Evolutionary conservation across 2,113 vertebrate species (phyloP), one percentile per base, ranked within the genome.

Genomic region (Fregetta grallaria): DNA sequence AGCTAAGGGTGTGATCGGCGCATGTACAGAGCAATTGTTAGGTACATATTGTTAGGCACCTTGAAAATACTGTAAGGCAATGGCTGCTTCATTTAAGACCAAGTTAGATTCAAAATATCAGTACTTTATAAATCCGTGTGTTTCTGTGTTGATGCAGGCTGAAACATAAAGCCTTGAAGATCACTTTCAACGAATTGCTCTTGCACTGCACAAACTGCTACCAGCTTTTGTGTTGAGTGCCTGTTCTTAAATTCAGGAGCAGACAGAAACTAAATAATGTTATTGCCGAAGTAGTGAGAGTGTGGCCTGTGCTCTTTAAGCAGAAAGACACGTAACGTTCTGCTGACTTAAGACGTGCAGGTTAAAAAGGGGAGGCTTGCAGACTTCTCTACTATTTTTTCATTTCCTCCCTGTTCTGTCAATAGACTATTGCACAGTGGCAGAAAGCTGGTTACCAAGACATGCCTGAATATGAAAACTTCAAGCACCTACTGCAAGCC

Each of bases 401-500:
- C 0, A 26, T 42, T 59, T 70, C 38, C 19, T 88, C 27, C 49
- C 50, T 94, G 65, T 59, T 65, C 56, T 25, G 19, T 76, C 40
- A 76, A 58, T 80, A 99, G 99, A 99, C 99, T 34, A 99, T 99
- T 70, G 99, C 99, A 38, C 99, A 99, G 97, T 99, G 99, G 99
- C 98, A 98, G 75, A 99, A 99, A 96, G 99, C 99, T 36, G 98
- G 99, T 40, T 99, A 99, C 98, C 99, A 99, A 96, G 99, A 99
- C 62, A 99, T 99, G 99, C 98, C 99, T 2, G 99, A 99, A 78
- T 99, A 99, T 34, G 99, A 99, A 98, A 99, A 99, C 98, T 99
- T 99, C 96, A 99, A 98, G 96, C 99, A 99, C 94, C 98, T 99
- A 58, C 98, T 99, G 49, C 99, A 99, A 91, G 99, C 99, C 52